Evolutionary conservation across 30 jellyfish, hydroid and myxozoan species (phyloP), one percentile per base, ranked within the genome.

Genomic region (Pseudorhiza aurosa): DNA sequence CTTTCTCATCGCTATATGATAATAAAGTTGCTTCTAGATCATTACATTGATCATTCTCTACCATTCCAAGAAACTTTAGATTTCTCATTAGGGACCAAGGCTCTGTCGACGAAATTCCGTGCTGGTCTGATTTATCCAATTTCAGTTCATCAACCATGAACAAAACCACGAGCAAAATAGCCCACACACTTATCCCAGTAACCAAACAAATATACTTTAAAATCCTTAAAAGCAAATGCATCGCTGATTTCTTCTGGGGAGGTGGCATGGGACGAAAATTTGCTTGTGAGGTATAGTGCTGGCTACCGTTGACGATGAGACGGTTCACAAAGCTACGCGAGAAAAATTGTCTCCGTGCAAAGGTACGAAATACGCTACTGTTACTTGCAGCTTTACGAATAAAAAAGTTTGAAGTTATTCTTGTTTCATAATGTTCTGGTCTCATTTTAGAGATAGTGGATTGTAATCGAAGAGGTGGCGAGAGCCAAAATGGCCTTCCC

Each of bases 141-240:
- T 70, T 46, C 29, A 70, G 17, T 10, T 70, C 83, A 12, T 70
- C 83, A 49, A 45, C 71, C 65, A 49, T 8, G 11, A 70, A 46
- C 8, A 40, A 30, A 8, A 70, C 58, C 25, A 70, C 35, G 22
- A 70, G 6, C 71, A 70, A 46, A 17, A 57, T 40, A 25, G 42
- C 28, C 83, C 83, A 70, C 4, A 27, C 71, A 26, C 83, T 32
- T 42, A 57, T 57, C 15, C 83, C 83, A 10, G 71, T 70, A 18
- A 70, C 37, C 22, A 70, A 11, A 51, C 46, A 28, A 0, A 70
- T n/a, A 5, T 22, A 27, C 31, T 51, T 70, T 8, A 46, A 6
- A 45, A 70, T 50, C 45, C 65, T 11, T 27, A 70, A 70, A 15
- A 46, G 12, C 14, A 46, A 2, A 53, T 17, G 24, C 17, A 53